A percentile compares a stretch with the other conserved stretches of the same genome.
phyloP scores from a whole-genome alignment of 1,140 invertebrate genomes.

The Kradibia gibbosae region DNA sequence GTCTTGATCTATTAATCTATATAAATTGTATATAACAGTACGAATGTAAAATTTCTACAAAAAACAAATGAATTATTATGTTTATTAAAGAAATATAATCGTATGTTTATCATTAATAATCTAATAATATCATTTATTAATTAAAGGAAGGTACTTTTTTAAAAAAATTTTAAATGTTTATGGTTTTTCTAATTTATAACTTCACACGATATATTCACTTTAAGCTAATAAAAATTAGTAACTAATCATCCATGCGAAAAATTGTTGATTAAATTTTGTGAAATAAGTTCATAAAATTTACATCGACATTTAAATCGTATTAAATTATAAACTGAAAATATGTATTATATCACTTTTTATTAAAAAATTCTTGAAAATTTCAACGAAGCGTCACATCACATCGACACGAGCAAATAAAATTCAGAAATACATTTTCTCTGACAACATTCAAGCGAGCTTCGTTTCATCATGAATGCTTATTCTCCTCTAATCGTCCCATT shows the following conservation, averaged over 20 bases:
- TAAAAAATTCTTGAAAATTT: neutral
- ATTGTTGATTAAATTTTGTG: neutral
- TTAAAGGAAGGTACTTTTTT: too few species aligned
- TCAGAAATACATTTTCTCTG: constrained; percentile 13
- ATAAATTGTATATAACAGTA: too few species aligned
- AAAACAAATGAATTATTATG: too few species aligned
- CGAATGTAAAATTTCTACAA: too few species aligned
- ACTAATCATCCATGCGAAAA: neutral
- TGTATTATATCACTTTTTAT: neutral
- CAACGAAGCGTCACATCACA: neutral
- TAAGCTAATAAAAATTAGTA: too few species aligned
- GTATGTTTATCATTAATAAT: too few species aligned
- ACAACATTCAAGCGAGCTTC: neutral
- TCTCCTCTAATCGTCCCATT: constrained; percentile 40
- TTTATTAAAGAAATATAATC: too few species aligned
- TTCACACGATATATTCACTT: too few species aligned
- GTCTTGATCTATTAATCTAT: too few species aligned
- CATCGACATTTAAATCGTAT: neutral
- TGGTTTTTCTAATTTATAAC: too few species aligned
- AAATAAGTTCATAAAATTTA: neutral
- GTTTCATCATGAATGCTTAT: constrained; percentile 20
- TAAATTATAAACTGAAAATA: neutral
- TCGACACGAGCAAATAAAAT: constrained; percentile 1
- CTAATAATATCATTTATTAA: too few species aligned
- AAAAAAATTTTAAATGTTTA: too few species aligned